Evolutionary conservation across 2,888 invertebrate genomes (phyloP).

Genomic region (Phyllotreta cruciferae): DNA sequence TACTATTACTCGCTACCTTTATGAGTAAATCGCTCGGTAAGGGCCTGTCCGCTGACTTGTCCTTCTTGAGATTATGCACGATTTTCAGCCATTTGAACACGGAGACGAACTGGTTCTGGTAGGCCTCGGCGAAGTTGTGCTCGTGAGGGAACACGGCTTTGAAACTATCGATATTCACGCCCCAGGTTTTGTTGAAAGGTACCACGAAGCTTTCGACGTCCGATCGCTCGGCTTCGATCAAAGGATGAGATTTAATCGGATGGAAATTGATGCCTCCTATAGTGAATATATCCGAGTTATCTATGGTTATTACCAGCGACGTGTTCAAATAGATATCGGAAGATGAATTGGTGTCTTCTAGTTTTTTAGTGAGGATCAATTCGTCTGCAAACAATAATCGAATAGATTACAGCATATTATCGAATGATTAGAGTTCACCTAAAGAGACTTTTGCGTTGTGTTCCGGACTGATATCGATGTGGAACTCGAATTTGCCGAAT

Average conservation of each 20-base stretch:
- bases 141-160: slow-evolving; percentile 84
- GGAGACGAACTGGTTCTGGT: slow-evolving; percentile 88
- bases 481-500: slow-evolving; percentile 69
- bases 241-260: slow-evolving; percentile 67
- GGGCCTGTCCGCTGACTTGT: slow-evolving; percentile 71
- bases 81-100: slow-evolving; percentile 93
- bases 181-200: slow-evolving; percentile 77
- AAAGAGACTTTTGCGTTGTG: slow-evolving; percentile 73
- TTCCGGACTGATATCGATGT: slow-evolving; percentile 70
- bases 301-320: slow-evolving; percentile 65
- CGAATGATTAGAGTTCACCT: slow-evolving; percentile 58
- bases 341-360: slow-evolving; percentile 36
- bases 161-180: slow-evolving; percentile 68
- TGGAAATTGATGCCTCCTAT: slow-evolving; percentile 73
- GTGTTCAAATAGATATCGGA: slow-evolving; percentile 41
- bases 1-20: too few relatives aligned
- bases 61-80: slow-evolving; percentile 75
- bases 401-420: neutral
- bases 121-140: slow-evolving; percentile 86
- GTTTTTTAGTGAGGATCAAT: slow-evolving; percentile 35
- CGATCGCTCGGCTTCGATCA: slow-evolving; percentile 73
- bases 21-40: slow-evolving; percentile 90
- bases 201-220: slow-evolving; percentile 77
- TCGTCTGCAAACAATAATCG: slow-evolving; percentile 34
- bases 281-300: slow-evolving; percentile 75